These are phyloP conservation scores for Vulpes lagopus DNA, from an alignment of 2,113 vertebrate genomes.

Conservation along the genomic window DNA sequence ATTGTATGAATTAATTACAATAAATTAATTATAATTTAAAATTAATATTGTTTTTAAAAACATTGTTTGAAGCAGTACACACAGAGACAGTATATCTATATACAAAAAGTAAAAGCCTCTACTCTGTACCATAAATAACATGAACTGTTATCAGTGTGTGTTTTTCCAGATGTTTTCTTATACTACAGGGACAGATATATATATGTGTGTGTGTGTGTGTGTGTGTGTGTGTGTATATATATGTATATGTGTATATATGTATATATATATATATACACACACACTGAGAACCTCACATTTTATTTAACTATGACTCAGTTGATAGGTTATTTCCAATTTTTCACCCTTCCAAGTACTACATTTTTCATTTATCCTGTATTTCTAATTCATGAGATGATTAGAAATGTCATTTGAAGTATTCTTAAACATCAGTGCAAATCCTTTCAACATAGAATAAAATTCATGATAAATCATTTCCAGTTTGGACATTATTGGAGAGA, in stretches of 20 bases:
- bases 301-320: background rate
- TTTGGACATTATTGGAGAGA: conserved; percentile 7
- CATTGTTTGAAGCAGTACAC: background rate
- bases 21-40: background rate
- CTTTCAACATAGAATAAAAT: conserved; percentile 14
- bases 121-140: background rate
- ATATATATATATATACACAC: too few relatives aligned
- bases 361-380: background rate
- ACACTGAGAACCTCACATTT: background rate
- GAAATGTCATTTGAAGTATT: conserved; percentile 16
- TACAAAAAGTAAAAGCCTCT: background rate
- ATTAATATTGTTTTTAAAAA: background rate
- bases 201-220: too few relatives aligned
- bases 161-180: conserved; percentile 38
- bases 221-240: rapidly evolving
- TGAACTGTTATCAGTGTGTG: background rate
- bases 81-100: background rate
- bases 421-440: conserved; percentile 7
- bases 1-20: background rate
- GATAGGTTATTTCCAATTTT: background rate
- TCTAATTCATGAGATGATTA: conserved; percentile 49
- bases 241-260: too few relatives aligned
- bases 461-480: background rate
- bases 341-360: background rate
- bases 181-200: background rate